phyloP scores from a whole-genome alignment of 2,797 vertebrate genomes.

The Anguilla anguilla region DNA sequence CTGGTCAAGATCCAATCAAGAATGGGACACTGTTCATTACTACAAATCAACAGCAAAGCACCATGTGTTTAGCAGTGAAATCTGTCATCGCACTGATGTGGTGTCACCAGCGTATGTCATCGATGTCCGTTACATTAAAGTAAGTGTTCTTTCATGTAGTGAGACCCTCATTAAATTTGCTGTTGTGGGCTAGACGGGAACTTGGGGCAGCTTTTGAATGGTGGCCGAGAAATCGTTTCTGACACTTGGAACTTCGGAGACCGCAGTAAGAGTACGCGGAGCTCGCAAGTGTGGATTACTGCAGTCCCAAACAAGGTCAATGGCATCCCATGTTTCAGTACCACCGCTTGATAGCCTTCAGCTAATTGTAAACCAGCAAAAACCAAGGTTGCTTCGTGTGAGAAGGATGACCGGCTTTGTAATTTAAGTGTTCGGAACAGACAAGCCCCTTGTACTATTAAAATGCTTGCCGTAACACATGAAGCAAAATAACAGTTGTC shows the following conservation, averaged over 20 bases:
- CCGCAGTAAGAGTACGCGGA: constrained; percentile 60
- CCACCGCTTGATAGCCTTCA: constrained; percentile 54
- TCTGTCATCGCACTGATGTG: neutral
- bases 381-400: constrained; percentile 58
- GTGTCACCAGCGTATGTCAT: neutral
- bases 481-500: constrained; percentile 23
- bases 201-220: constrained; percentile 32
- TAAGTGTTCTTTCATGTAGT: neutral
- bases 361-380: constrained; percentile 36
- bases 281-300: constrained; percentile 61
- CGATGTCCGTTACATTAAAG: neutral
- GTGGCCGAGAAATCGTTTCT: constrained; percentile 55
- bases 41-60: neutral
- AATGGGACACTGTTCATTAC: neutral
- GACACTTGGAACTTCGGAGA: constrained; percentile 57
- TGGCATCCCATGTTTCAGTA: constrained; percentile 42
- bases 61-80: neutral
- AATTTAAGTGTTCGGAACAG: constrained; percentile 53
- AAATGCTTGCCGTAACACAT: constrained; percentile 43
- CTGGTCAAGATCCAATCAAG: neutral
- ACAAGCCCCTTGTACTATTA: constrained; percentile 49
- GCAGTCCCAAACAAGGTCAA: constrained; percentile 60
- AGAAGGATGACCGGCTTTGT: constrained; percentile 55
- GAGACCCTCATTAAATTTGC: neutral
- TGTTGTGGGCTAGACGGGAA: neutral